Conservation (phyloP, 2,888 invertebrate genomes). For the Amblyteles armatorius region DNA sequence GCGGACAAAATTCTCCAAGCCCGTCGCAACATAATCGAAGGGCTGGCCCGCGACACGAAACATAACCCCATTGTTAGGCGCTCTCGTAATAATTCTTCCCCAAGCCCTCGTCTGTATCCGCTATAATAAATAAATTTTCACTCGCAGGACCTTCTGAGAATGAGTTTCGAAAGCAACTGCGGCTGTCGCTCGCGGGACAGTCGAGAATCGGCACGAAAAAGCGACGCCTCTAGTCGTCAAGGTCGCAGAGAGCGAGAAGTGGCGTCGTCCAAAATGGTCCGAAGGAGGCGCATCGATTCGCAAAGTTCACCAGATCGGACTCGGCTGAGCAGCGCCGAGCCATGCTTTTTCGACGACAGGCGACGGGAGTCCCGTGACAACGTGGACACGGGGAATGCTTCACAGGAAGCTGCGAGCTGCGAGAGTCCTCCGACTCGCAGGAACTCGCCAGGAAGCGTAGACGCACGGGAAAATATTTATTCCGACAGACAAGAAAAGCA, state of each 20-base stretch:
- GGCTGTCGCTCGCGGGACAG: slow-evolving; percentile 51
- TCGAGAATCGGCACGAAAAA: not conserved
- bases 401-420: not conserved
- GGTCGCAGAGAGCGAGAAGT: not conserved
- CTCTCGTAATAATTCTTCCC: not conserved
- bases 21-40: slow-evolving; percentile 77
- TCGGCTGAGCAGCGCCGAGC: not conserved
- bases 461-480: not conserved
- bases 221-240: not conserved
- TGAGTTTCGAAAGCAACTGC: slow-evolving; percentile 56
- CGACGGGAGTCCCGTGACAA: not conserved
- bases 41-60: slow-evolving; percentile 79
- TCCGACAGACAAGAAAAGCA: slow-evolving; percentile 32
- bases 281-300: not conserved
- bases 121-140: not conserved
- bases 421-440: not conserved
- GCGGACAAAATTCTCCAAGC: slow-evolving; percentile 64
- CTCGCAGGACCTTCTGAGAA: slow-evolving; percentile 73
- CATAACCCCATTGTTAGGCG: slow-evolving; percentile 79
- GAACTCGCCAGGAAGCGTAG: not conserved
- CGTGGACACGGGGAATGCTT: not conserved
- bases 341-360: not conserved
- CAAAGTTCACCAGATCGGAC: not conserved
- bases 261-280: not conserved
- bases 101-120: too few relatives aligned